Base-by-base conservation (phyloP, 2,113 vertebrate species). In the Polypterus bichir region DNA sequence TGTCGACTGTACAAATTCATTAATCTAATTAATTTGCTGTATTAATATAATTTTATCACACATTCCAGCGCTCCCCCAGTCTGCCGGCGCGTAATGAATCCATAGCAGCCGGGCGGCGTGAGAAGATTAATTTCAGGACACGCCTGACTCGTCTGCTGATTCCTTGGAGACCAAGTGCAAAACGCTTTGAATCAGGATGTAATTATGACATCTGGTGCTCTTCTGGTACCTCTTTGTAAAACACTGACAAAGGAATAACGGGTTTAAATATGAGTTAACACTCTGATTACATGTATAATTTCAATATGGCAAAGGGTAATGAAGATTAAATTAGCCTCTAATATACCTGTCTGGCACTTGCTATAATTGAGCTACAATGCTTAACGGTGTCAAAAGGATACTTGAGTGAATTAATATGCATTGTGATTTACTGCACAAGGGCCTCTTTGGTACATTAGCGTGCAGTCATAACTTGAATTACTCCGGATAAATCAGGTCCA, bases 21-120 rank as follows among this genome's bases (percentile, higher is more conserved):
- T 97, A 93, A 96, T 96, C 93, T 93, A 90, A 92, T 97, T 97
- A 97, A 91, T 76, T 78, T 83, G 83, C 83, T 82, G 90, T 94
- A 97, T 97, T 97, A 96, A 97, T 97, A 98, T 95, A 89, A 96
- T 97, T 97, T 97, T 97, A 97, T 96, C 92, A 77, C 88, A 89
- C 88, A 87, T 92, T 95, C 89, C 92, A 92, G 91, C 91, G 91
- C 88, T 89, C 83, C 80, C 71, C 79, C 76, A 80, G 84, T 81
- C 82, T 85, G 87, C 77, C 80, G 84, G 88, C 81, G 69, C 66
- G 62, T 90, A 91, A 92, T 92, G 88, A 89, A 90, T 92, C 27
- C 83, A 88, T 74, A 77, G 81, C 79, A 73, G 83, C 82, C 79
- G 75, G 68, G 70, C 65, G 62, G 76, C 76, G 82, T 81, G 79